Conservation (phyloP, 1,140 invertebrate genomes). For the Oncopodura yosiiana region DNA sequence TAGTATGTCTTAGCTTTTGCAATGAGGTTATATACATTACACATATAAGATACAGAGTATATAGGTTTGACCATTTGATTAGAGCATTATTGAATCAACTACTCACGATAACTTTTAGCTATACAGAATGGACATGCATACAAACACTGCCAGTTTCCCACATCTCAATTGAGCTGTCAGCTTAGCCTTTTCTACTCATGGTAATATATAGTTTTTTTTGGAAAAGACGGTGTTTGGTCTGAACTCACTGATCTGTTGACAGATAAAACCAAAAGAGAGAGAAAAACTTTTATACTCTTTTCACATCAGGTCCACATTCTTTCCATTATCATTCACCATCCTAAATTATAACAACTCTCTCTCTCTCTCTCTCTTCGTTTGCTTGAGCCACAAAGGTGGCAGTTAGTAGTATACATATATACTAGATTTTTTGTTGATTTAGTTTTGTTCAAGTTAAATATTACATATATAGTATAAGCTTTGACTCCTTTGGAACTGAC, state of each 20-base stretch:
- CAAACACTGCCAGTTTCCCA: slow-evolving; percentile 24
- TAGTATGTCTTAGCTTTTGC: too few species aligned
- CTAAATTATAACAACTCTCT: not conserved
- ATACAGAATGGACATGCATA: too few species aligned
- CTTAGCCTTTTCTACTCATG: slow-evolving; percentile 27
- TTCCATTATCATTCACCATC: not conserved
- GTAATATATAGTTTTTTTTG: slow-evolving; percentile 25
- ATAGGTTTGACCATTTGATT: slow-evolving; percentile 32
- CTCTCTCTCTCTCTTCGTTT: too few species aligned
- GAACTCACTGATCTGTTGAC: slow-evolving; percentile 17
- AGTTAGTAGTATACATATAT: too few species aligned
- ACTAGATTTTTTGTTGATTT: too few species aligned
- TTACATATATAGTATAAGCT: too few species aligned
- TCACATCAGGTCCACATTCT: not conserved
- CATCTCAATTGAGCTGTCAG: slow-evolving; percentile 34
- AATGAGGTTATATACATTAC: too few species aligned
- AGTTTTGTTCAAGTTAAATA: too few species aligned
- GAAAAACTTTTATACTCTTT: not conserved
- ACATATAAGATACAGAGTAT: too few species aligned
- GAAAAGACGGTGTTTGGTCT: slow-evolving; percentile 2
- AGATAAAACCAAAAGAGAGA: slow-evolving; percentile 16
- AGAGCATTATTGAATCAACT: slow-evolving; percentile 36
- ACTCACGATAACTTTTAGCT: slow-evolving; percentile 4
- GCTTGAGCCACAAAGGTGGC: too few species aligned
- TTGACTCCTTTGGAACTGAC: too few species aligned